Conservation (phyloP, 92 coral and sea anemone genomes). For the Heliopora coerulea region DNA sequence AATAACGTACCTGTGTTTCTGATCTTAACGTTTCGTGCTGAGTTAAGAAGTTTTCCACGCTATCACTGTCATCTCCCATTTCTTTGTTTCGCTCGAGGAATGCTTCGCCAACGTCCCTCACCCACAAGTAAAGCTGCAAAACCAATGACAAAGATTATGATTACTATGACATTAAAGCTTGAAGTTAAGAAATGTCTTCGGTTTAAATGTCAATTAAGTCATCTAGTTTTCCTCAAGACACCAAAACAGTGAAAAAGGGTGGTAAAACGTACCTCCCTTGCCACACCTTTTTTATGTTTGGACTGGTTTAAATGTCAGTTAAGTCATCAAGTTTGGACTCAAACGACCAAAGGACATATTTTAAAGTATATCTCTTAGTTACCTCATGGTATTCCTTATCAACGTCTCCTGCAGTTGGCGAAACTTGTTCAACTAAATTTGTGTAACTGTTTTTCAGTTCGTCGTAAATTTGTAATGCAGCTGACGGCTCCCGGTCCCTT, state of each 20-base stretch:
- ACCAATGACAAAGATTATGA: too few relatives aligned
- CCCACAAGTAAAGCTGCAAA: constrained; percentile 75
- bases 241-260: too few relatives aligned
- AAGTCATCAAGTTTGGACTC: too few relatives aligned
- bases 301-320: too few relatives aligned
- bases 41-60: constrained; percentile 76
- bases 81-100: constrained; percentile 69
- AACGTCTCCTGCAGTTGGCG: constrained; percentile 62
- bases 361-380: too few relatives aligned
- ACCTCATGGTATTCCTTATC: constrained; percentile 86
- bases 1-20: constrained; percentile 66
- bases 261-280: too few relatives aligned
- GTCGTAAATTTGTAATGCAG: constrained; percentile 83
- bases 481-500: constrained; percentile 68
- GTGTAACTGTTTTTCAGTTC: constrained; percentile 84
- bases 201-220: too few relatives aligned
- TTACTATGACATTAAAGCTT: background rate
- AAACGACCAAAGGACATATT: too few relatives aligned
- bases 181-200: background rate
- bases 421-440: constrained; percentile 63
- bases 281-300: too few relatives aligned
- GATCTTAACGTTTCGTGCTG: constrained; percentile 76
- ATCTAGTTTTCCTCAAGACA: too few relatives aligned
- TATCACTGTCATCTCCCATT: constrained; percentile 75
- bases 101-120: constrained; percentile 81